Percentiles rank a stretch among this genome's conserved stretches.
Evolutionary conservation across 2,797 vertebrate species (phyloP).

Genomic region (Labeo calbasu): DNA sequence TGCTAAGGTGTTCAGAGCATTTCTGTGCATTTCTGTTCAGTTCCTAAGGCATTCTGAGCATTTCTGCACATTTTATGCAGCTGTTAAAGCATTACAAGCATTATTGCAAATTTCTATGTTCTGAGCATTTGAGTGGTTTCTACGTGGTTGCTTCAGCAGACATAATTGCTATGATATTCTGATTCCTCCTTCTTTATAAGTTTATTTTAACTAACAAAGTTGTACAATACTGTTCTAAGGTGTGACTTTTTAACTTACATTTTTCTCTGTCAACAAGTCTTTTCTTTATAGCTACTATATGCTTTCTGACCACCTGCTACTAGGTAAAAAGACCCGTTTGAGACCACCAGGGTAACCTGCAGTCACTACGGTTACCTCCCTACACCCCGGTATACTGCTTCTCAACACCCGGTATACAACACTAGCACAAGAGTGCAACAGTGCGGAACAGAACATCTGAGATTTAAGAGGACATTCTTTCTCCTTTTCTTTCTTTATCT

Average conservation of each 20-base stretch:
- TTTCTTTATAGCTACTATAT: not conserved
- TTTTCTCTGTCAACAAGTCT: not conserved
- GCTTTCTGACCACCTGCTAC: slow-evolving; percentile 12
- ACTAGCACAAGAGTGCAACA: slow-evolving; percentile 59
- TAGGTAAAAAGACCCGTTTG: not conserved
- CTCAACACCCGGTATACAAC: slow-evolving; percentile 23
- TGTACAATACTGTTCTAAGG: not conserved
- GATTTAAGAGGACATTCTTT: slow-evolving; percentile 70
- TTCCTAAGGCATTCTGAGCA: too few relatives aligned
- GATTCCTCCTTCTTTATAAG: too few relatives aligned
- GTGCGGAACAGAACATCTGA: slow-evolving; percentile 68
- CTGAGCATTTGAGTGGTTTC: too few relatives aligned
- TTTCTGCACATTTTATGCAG: not conserved
- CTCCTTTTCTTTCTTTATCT: slow-evolving; percentile 38
- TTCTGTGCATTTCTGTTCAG: too few relatives aligned
- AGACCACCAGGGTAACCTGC: slow-evolving; percentile 25
- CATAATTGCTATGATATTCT: not conserved
- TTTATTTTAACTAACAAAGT: not conserved
- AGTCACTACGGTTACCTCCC: slow-evolving; percentile 33
- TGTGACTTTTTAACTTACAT: not conserved
- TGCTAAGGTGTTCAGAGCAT: too few relatives aligned
- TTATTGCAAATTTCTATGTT: too few relatives aligned
- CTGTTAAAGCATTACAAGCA: not conserved
- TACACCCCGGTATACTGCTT: not conserved
- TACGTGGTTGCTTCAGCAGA: not conserved